Percentiles rank a stretch among this genome's conserved stretches.
These are phyloP conservation scores for Vidua chalybeata DNA, from an alignment of 2,113 vertebrate species.

Conservation along the genomic window DNA sequence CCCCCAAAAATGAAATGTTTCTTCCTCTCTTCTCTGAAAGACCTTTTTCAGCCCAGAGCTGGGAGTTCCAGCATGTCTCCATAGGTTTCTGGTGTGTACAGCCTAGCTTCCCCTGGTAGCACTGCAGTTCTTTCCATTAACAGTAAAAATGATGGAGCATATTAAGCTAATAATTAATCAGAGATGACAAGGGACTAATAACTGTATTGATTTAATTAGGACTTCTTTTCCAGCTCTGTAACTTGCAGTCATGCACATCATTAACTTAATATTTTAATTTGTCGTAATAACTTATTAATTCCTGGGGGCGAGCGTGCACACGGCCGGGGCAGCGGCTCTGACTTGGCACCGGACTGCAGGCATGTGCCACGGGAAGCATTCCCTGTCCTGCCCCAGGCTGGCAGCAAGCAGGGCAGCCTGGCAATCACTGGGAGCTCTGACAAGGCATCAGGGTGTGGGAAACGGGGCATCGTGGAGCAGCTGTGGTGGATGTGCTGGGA, in stretches of 20 bases:
- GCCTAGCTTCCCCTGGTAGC: background rate
- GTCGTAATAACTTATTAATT: conserved; percentile 41
- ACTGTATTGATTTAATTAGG: conserved; percentile 68
- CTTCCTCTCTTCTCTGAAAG: background rate
- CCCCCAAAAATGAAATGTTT: background rate
- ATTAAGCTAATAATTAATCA: conserved; percentile 69
- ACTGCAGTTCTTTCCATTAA: conserved; percentile 30
- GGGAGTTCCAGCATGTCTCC: background rate
- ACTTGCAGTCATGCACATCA: conserved; percentile 25
- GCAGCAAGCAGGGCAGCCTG: background rate
- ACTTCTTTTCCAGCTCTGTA: conserved; percentile 40
- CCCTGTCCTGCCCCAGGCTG: background rate
- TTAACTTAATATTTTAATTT: conserved; percentile 52
- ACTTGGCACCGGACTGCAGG: background rate
- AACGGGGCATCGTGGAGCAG: fast-evolving
- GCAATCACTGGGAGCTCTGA: fast-evolving
- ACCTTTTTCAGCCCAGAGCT: background rate
- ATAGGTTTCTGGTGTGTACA: background rate
- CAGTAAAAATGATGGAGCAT: conserved; percentile 35
- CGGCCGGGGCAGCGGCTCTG: background rate
- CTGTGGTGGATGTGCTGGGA: background rate
- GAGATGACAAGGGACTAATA: conserved; percentile 67
- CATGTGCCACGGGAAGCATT: background rate
- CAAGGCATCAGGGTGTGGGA: fast-evolving
- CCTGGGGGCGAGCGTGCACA: background rate